These are phyloP conservation scores for Mobula hypostoma DNA, from an alignment of 2,113 vertebrate species.

Conservation along the genomic window DNA sequence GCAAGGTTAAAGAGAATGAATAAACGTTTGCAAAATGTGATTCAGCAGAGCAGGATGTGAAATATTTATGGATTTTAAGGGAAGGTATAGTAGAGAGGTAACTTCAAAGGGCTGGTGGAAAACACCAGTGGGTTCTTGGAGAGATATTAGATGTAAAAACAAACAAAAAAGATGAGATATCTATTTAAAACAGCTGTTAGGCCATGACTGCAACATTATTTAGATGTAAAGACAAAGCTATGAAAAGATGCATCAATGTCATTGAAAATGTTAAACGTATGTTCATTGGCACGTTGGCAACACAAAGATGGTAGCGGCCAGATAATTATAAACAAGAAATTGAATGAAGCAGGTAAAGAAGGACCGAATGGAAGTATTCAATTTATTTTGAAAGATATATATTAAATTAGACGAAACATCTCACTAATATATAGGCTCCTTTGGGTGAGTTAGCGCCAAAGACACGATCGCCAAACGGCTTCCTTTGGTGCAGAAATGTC, in stretches of 20 bases:
- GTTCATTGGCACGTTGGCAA: neutral
- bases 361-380: neutral
- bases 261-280: neutral
- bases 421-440: neutral
- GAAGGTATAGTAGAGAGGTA: neutral
- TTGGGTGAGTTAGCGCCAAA: neutral
- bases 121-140: neutral
- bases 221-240: neutral
- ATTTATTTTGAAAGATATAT: neutral
- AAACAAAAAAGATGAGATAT: neutral
- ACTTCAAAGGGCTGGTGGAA: neutral
- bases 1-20: neutral
- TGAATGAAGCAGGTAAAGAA: neutral
- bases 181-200: neutral
- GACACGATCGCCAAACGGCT: neutral
- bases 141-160: neutral
- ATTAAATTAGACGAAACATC: neutral
- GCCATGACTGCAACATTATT: neutral
- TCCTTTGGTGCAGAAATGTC: neutral
- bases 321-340: neutral
- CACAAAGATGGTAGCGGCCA: neutral
- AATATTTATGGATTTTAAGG: neutral
- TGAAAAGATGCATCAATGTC: neutral
- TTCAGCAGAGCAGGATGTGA: neutral
- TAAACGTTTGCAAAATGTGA: neutral